A percentile compares a stretch with the other conserved stretches of the same genome.
phyloP scores from a whole-genome alignment of 2,113 vertebrate species.

The Todiramphus saurophagus region DNA sequence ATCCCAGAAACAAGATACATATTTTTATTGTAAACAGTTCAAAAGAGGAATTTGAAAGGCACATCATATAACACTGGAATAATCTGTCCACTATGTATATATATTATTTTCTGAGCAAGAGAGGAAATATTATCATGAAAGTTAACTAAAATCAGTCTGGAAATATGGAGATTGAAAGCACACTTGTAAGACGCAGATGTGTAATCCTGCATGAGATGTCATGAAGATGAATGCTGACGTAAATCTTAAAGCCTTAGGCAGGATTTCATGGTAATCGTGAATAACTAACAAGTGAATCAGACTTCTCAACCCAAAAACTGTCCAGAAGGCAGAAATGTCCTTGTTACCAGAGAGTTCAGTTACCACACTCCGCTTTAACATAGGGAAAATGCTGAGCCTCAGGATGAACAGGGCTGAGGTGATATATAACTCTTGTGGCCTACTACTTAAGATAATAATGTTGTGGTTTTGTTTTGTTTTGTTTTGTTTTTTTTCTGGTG shows the following conservation, averaged over 20 bases:
- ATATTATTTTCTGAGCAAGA: background rate
- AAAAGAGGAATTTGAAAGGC: background rate
- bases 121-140: background rate
- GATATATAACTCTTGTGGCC: background rate
- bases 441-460: background rate
- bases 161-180: background rate
- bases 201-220: constrained; percentile 3
- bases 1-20: background rate
- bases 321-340: constrained; percentile 45
- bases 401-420: background rate
- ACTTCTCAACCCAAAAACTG: background rate
- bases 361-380: background rate
- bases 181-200: background rate
- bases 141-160: background rate
- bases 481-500: background rate
- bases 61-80: background rate
- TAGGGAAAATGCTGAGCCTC: background rate
- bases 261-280: constrained; percentile 28
- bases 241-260: constrained; percentile 42
- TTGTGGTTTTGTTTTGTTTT: background rate
- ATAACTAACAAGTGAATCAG: constrained; percentile 24
- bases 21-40: background rate
- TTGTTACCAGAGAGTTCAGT: background rate
- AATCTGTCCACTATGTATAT: background rate
- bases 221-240: constrained; percentile 7